Evolutionary conservation across 2,888 invertebrate genomes (phyloP), one percentile per base, ranked within the genome.

Genomic region (Leptogaster cylindrica): DNA sequence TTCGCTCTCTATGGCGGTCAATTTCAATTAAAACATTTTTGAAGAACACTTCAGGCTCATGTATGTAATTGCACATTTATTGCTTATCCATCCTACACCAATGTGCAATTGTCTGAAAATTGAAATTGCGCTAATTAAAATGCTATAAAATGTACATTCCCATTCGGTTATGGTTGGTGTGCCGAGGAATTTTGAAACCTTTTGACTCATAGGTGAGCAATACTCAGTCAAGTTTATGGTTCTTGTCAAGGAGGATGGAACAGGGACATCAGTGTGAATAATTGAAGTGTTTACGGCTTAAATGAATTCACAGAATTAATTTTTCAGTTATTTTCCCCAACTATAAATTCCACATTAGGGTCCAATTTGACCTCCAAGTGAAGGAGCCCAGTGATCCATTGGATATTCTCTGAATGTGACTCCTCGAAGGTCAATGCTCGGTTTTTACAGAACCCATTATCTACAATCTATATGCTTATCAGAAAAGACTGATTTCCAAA

Each of bases 111-210:
- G 68, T 71, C 69, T 70, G 71, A 64, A 77, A 77, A 76, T 77
- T 77, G 76, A 78, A 77, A 77, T 77, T 78, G 75, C 76, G 75
- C 78, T 78, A 77, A 77, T 77, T 77, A 77, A 78, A 77, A 76
- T 74, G 77, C 76, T 77, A 77, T 77, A 78, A 77, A 77, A 75
- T 65, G 55, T 23, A 39, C 36, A 55, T 39, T 55, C 23, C 55
- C 55, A 36, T 36, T 55, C 23, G 39, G 36, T 16, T 39, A 31
- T 20, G n/a, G 36, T 23, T 36, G 55, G 36, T 6, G 23, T 55
- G 39, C 20, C 36, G 36, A 20, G 23, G 36, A 36, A 55, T 55
- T 55, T 25, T 10, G 6, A 7, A 23, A 23, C 12, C 55, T 12
- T 23, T 55, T 8, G n/a, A 55, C 36, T 12, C 55, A 25, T 2